These are phyloP conservation scores for Phaonia tiefii DNA, from an alignment of 2,888 invertebrate genomes.

Conservation along the genomic window DNA sequence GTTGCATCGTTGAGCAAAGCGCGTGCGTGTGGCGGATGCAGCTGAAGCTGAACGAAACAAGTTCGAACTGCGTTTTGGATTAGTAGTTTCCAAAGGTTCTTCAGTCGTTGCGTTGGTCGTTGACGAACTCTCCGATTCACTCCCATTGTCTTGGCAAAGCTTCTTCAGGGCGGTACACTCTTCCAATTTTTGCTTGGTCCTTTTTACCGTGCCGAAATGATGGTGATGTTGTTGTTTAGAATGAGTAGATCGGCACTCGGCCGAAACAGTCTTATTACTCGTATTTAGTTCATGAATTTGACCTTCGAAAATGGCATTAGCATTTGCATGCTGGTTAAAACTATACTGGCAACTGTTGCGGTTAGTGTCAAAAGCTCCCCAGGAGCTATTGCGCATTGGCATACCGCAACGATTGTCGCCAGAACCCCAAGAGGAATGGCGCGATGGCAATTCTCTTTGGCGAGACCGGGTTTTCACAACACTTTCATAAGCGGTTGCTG, in stretches of 20 bases:
- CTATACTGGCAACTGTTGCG: slow-evolving; percentile 74
- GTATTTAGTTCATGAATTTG: slow-evolving; percentile 78
- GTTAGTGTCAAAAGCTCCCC: slow-evolving; percentile 86
- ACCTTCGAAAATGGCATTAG: slow-evolving; percentile 79
- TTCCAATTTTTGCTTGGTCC: slow-evolving; percentile 86
- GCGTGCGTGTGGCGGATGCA: slow-evolving; percentile 74
- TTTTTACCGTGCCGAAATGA: slow-evolving; percentile 84
- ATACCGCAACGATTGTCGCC: slow-evolving; percentile 84
- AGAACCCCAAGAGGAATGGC: slow-evolving; percentile 92
- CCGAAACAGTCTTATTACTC: slow-evolving; percentile 72
- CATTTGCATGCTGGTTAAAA: slow-evolving; percentile 63
- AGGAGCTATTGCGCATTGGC: slow-evolving; percentile 86
- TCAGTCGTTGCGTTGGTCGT: slow-evolving; percentile 53
- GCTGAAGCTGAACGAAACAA: slow-evolving; percentile 78
- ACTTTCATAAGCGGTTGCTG: slow-evolving; percentile 84
- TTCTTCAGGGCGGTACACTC: slow-evolving; percentile 80
- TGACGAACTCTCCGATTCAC: slow-evolving; percentile 55
- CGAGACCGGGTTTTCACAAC: slow-evolving; percentile 83
- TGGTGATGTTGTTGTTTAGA: slow-evolving; percentile 59
- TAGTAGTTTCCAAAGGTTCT: slow-evolving; percentile 28
- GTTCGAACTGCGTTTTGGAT: slow-evolving; percentile 70
- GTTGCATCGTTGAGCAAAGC: slow-evolving; percentile 78
- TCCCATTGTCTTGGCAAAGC: slow-evolving; percentile 76
- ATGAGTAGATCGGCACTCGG: slow-evolving; percentile 51
- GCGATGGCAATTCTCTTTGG: slow-evolving; percentile 84